Percentiles rank a stretch among this genome's conserved stretches.
These are phyloP conservation scores for Cephus cinctus DNA, from an alignment of 1,140 invertebrate genomes.

Conservation along the genomic window DNA sequence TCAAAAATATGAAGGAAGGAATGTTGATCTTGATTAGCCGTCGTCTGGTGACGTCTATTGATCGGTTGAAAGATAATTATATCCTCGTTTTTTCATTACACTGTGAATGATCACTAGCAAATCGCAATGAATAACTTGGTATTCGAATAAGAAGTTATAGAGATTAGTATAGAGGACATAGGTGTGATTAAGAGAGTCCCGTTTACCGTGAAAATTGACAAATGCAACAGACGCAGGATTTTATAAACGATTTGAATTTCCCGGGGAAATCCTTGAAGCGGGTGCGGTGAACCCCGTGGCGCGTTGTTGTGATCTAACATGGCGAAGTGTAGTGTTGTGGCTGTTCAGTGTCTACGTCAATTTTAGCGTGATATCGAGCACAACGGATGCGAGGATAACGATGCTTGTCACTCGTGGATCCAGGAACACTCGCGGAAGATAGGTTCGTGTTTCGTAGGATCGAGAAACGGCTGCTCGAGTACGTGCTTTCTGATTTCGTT, in stretches of 20 bases:
- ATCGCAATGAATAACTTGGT: too few relatives aligned
- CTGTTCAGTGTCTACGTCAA: conserved; percentile 51
- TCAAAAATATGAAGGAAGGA: too few relatives aligned
- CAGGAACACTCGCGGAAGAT: conserved; percentile 15
- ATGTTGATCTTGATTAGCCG: conserved; percentile 13
- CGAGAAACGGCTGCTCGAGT: too few relatives aligned
- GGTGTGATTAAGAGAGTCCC: too few relatives aligned
- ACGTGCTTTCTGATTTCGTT: too few relatives aligned
- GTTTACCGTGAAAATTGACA: too few relatives aligned
- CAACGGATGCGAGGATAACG: conserved; percentile 24
- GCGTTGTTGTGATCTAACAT: conserved; percentile 57
- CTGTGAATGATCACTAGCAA: too few relatives aligned
- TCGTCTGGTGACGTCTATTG: conserved; percentile 22
- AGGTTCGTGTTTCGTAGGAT: too few relatives aligned
- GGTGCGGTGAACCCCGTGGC: conserved; percentile 47
- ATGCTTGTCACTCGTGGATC: conserved; percentile 22
- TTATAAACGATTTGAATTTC: conserved; percentile 27
- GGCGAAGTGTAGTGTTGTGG: conserved; percentile 57
- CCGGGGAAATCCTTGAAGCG: conserved; percentile 38
- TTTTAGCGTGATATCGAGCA: conserved; percentile 41
- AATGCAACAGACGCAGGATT: too few relatives aligned
- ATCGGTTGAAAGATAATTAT: conserved; percentile 28
- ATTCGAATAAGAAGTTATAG: too few relatives aligned
- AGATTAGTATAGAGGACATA: too few relatives aligned
- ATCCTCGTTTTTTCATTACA: conserved; percentile 19